Percentiles rank a stretch among this genome's conserved stretches.
Conservation (phyloP, 2,113 vertebrate species). For the Nesospiza acunhae region DNA sequence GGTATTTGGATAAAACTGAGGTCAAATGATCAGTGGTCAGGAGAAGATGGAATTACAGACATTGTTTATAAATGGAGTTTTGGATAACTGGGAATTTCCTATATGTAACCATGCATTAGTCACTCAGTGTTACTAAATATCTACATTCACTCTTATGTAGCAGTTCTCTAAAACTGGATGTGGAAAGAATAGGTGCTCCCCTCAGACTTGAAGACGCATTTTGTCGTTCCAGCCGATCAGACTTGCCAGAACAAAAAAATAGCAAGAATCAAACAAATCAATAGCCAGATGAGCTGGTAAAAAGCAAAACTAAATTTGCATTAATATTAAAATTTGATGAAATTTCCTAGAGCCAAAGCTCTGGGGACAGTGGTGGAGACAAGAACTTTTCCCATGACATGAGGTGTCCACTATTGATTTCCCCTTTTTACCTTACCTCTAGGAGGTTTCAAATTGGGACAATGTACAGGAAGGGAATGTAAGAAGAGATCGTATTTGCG, state of each 20-base stretch:
- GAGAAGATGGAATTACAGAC: slow-evolving; percentile 7
- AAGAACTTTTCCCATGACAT: not conserved
- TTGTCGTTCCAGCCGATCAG: not conserved
- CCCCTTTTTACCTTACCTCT: not conserved
- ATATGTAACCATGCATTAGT: not conserved
- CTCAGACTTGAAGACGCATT: not conserved
- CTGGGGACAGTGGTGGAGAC: not conserved
- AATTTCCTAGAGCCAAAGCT: not conserved
- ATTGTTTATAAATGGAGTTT: not conserved
- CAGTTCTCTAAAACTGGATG: not conserved
- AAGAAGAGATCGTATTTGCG: not conserved
- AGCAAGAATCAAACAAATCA: not conserved
- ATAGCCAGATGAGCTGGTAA: not conserved
- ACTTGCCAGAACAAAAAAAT: not conserved
- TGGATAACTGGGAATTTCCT: not conserved
- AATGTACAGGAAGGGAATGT: not conserved
- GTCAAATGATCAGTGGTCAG: slow-evolving; percentile 7
- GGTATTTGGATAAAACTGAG: not conserved
- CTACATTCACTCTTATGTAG: not conserved
- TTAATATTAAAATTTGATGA: not conserved
- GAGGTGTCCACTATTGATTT: not conserved
- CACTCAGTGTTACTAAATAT: slow-evolving; percentile 23
- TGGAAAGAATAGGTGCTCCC: not conserved
- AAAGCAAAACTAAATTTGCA: not conserved
- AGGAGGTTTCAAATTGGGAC: not conserved